Conservation (phyloP, 2,113 vertebrate genomes). For the Eudyptes chrysolophus region DNA sequence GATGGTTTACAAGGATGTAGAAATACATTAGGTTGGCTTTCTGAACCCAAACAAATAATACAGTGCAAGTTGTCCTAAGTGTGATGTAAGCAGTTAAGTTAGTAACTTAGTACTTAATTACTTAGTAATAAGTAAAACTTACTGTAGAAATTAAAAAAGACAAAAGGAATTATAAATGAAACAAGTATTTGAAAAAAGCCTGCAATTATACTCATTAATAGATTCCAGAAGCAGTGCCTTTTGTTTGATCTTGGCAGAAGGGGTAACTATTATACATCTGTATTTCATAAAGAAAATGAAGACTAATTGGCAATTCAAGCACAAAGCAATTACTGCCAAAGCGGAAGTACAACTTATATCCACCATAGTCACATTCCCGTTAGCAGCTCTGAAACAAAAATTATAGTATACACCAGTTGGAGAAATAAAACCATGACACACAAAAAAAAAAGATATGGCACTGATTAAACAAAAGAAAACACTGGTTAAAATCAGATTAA, state of each 20-base stretch:
- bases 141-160: neutral
- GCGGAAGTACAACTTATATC: neutral
- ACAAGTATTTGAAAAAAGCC: neutral
- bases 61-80: neutral
- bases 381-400: conserved; percentile 8
- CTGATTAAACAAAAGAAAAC: neutral
- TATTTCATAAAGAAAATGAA: conserved; percentile 13
- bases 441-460: neutral
- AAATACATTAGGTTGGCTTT: neutral
- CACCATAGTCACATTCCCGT: neutral
- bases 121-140: neutral
- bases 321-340: conserved; percentile 8
- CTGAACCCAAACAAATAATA: neutral
- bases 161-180: neutral
- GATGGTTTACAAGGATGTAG: neutral
- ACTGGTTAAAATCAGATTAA: neutral
- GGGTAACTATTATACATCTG: neutral
- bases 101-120: too few species aligned
- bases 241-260: conserved; percentile 31
- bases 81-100: neutral
- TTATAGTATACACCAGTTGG: neutral
- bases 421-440: neutral
- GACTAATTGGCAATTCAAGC: neutral
- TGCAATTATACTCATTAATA: neutral
- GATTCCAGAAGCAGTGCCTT: neutral